Base-by-base conservation (phyloP, 2,113 vertebrate species). In the Larimichthys polyactis region DNA sequence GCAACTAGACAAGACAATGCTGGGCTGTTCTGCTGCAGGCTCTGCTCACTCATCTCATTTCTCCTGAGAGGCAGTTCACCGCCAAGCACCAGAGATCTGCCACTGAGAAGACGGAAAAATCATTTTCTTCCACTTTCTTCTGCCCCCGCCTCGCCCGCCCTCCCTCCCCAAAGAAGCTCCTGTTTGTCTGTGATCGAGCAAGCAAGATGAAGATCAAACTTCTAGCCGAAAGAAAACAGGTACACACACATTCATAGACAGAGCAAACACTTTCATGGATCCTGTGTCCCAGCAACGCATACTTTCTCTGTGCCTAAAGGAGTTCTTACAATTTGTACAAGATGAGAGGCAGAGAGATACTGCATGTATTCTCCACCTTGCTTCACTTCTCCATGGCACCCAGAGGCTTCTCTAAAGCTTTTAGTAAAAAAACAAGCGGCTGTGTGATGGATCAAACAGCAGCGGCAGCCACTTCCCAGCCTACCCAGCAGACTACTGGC, bases 321-420 rank as follows among this genome's bases (percentile, higher is more conserved):
- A 90, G 90, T 73, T 90, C 80, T 81, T 78, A 73, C 77, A 90
- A 84, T 92, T 85, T 93, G 90, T 79, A 86, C 59, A 57, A 90
- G 86, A 92, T 93, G 92, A 93, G 87, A 93, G 72, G 85, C 71
- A 72, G 78, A 78, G 83, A 87, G 79, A 86, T 40, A 73, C n/a
- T 81, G 86, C 64, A 78, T 78, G 62, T 69, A 20, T 89, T 91
- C 88, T 92, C 79, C 83, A 85, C 90, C 84, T 83, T 71, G 43
- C 77, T 86, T 92, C 86, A 79, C 82, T 78, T 87, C 77, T 84
- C 59, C 52, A 60, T 46, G 58, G 81, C 74, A 89, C 89, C 92
- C 83, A 87, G 82, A 93, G 88, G 93, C 90, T 90, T 89, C 90
- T 88, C 83, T 73, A 90, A 91, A 93, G 91, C 92, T 91, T 94